phyloP scores from a whole-genome alignment of 1,140 invertebrate species.

The Goniozus legneri region DNA sequence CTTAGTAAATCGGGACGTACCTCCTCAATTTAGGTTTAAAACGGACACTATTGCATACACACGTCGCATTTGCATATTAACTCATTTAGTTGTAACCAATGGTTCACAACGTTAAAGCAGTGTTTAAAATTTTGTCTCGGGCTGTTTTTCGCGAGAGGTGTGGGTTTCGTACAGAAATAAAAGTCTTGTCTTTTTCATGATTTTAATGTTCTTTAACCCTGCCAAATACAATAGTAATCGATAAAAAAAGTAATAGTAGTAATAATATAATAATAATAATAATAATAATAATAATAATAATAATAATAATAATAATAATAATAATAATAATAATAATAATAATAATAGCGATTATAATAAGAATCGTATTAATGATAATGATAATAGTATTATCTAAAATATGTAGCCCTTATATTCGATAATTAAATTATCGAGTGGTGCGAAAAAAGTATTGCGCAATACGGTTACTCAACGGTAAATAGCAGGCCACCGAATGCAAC shows the following conservation, averaged over 20 bases:
- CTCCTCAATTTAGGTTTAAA: no score
- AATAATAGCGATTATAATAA: constrained; percentile 37
- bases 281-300: constrained; percentile 42
- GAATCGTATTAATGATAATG: constrained; percentile 36
- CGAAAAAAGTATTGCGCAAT: no score
- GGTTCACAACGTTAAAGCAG: no score
- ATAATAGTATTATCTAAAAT: constrained; percentile 38
- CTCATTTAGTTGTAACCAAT: no score
- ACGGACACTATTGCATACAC: no score
- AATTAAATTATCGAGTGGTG: constrained; percentile 32
- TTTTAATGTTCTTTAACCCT: constrained; percentile 54
- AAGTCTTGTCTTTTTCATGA: constrained; percentile 26
- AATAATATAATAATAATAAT: constrained; percentile 43
- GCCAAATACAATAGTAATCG: constrained; percentile 57
- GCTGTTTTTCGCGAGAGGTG: no score
- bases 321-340: constrained; percentile 17
- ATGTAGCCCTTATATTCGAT: constrained; percentile 35
- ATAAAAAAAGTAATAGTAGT: background rate
- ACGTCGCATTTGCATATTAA: no score
- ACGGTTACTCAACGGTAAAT: no score
- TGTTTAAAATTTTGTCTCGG: no score
- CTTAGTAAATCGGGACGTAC: no score
- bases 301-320: constrained; percentile 35
- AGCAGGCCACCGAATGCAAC: no score
- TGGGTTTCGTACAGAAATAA: background rate